Percentiles rank a stretch among this genome's conserved stretches.
phyloP scores from a whole-genome alignment of 2,888 invertebrate species.

The Antheraea assamensis region DNA sequence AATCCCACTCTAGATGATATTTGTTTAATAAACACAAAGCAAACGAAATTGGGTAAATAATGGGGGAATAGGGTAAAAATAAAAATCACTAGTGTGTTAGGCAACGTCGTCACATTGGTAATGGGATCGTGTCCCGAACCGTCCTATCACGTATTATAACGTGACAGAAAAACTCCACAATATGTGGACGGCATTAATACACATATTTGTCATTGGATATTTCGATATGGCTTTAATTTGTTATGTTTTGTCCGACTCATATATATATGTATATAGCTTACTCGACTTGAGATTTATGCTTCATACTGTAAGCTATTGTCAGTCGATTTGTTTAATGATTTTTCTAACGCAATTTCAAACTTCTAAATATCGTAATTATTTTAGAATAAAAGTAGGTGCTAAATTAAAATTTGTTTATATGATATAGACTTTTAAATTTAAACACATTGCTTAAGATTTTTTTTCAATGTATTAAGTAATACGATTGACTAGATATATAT shows the following conservation, averaged over 20 bases:
- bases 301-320: no score
- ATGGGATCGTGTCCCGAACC: slow-evolving; percentile 22
- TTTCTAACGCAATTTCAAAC: no score
- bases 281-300: neutral
- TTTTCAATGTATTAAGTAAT: no score
- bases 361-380: no score
- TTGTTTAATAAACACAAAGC: slow-evolving; percentile 7
- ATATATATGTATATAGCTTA: neutral
- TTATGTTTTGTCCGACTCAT: neutral
- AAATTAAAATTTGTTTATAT: no score
- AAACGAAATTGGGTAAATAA: slow-evolving; percentile 11
- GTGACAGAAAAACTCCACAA: slow-evolving; percentile 19
- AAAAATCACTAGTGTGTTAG: slow-evolving; percentile 11
- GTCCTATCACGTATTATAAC: slow-evolving; percentile 22
- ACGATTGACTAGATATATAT: no score
- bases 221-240: neutral
- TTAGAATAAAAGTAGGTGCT: no score
- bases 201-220: slow-evolving; percentile 12
- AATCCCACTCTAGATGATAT: neutral
- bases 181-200: slow-evolving; percentile 10
- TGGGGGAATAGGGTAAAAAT: slow-evolving; percentile 4
- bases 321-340: no score
- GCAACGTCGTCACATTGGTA: slow-evolving; percentile 4
- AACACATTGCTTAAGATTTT: no score
- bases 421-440: no score